Percentiles rank a stretch among this genome's conserved stretches.
These are phyloP conservation scores for Nixonia krombeini DNA, from an alignment of 1,140 invertebrate species.

Conservation along the genomic window DNA sequence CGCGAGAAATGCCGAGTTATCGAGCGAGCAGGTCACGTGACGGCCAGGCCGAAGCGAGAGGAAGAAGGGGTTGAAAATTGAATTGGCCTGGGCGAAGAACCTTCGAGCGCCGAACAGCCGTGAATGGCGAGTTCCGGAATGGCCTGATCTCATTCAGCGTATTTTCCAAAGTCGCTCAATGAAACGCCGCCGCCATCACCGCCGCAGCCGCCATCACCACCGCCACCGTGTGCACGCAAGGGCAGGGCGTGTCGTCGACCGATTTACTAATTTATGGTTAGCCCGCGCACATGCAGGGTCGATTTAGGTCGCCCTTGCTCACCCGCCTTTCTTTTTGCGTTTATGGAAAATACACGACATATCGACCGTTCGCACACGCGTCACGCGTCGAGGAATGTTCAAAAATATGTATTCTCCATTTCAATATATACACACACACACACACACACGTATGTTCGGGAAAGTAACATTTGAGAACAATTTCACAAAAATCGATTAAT, in stretches of 20 bases:
- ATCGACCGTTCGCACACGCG: too few relatives aligned
- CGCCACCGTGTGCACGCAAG: conserved; percentile 28
- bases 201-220: not conserved
- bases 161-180: conserved; percentile 52
- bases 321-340: conserved; percentile 25
- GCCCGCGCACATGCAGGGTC: conserved; percentile 41
- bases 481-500: too few relatives aligned
- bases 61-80: conserved; percentile 40
- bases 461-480: too few relatives aligned
- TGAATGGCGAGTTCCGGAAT: conserved; percentile 50
- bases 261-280: conserved; percentile 48
- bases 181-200: conserved; percentile 29
- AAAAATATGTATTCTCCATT: too few relatives aligned
- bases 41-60: not conserved
- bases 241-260: conserved; percentile 43
- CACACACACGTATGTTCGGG: too few relatives aligned
- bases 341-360: not conserved
- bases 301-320: conserved; percentile 28
- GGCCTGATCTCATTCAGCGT: conserved; percentile 58
- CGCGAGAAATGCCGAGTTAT: not conserved
- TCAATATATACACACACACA: too few relatives aligned
- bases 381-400: too few relatives aligned
- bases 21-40: conserved; percentile 1
- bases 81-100: conserved; percentile 34
- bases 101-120: conserved; percentile 34